Evolutionary conservation across 2,888 invertebrate species (phyloP), one percentile per base, ranked within the genome.

Genomic region (Lordiphosa fenestrarum): DNA sequence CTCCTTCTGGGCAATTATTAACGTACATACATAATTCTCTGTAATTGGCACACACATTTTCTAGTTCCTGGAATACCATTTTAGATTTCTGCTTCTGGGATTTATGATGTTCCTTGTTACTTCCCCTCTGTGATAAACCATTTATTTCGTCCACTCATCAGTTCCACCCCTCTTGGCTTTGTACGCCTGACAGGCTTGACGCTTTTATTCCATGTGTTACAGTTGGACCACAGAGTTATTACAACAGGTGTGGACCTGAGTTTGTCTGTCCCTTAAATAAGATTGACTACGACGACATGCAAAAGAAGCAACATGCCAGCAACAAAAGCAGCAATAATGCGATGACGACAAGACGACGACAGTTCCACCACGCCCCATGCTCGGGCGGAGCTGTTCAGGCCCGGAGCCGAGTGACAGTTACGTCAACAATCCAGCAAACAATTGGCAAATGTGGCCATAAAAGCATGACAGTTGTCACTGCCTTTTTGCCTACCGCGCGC

Each of bases 381-480:
- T 7, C 44, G 46, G 12, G 30, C 10, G n/a, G 37, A 13, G 39
- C 15, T 12, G 30, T 42, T 21, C 38, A 13, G n/a, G 19, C 6
- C 25, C 33, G 19, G 19, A 12, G 49, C 55, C 63, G 54, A 73
- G 71, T 75, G 82, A 83, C 78, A 74, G 71, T 68, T 68, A 70
- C 75, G 82, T 78, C 78, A 78, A 81, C 78, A 84, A 83, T 83
- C 85, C 85, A 78, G 73, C 83, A 84, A 85, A 85, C 85, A 85
- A 83, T 85, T 85, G 82, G 75, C 84, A 83, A 83, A 85, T 84
- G 85, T 81, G 85, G 76, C 83, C 76, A 84, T 85, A 81, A 83
- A 82, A 69, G 69, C 78, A 69, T 78, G 85, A 75, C 85, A 81
- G 82, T 81, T 74, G 71, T 62, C 59, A 37, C 53, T 61, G 55